phyloP scores from a whole-genome alignment of 2,797 vertebrate genomes.

The Phalloptychus januarius region DNA sequence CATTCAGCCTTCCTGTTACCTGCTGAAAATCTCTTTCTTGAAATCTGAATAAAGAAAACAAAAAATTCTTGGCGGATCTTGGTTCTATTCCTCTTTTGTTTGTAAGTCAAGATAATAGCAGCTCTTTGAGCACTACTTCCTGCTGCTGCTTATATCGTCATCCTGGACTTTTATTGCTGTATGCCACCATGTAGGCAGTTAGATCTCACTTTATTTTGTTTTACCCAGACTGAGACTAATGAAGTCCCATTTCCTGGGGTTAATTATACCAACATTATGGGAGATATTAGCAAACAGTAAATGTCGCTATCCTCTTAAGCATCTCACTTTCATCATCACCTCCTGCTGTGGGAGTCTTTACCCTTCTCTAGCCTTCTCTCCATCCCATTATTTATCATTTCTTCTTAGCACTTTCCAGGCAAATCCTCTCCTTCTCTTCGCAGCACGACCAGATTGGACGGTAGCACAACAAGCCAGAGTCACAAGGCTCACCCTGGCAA shows the following conservation, averaged over 20 bases:
- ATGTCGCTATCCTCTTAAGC: slow-evolving; percentile 39
- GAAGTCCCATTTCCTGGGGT: slow-evolving; percentile 58
- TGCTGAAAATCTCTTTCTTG: not conserved
- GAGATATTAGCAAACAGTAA: slow-evolving; percentile 58
- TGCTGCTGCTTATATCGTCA: slow-evolving; percentile 4
- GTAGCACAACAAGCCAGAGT: slow-evolving; percentile 62
- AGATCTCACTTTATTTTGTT: slow-evolving; percentile 49
- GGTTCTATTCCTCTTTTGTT: not conserved
- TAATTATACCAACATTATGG: slow-evolving; percentile 61
- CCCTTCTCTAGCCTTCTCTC: slow-evolving; percentile 11
- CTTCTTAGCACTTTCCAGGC: slow-evolving; percentile 25
- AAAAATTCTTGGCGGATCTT: not conserved
- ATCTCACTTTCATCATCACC: slow-evolving; percentile 45
- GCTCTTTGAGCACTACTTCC: not conserved
- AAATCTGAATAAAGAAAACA: not conserved
- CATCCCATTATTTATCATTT: slow-evolving; percentile 24
- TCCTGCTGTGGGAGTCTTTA: slow-evolving; percentile 32
- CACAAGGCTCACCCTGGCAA: slow-evolving; percentile 53
- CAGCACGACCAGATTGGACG: slow-evolving; percentile 29
- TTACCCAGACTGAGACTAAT: slow-evolving; percentile 54
- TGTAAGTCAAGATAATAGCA: not conserved
- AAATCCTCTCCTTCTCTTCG: slow-evolving; percentile 32
- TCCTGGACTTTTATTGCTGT: slow-evolving; percentile 18
- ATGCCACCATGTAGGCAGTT: slow-evolving; percentile 46
- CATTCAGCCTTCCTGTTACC: not conserved